Conservation (phyloP, 2,113 vertebrate species). For the Rhinoderma darwinii region DNA sequence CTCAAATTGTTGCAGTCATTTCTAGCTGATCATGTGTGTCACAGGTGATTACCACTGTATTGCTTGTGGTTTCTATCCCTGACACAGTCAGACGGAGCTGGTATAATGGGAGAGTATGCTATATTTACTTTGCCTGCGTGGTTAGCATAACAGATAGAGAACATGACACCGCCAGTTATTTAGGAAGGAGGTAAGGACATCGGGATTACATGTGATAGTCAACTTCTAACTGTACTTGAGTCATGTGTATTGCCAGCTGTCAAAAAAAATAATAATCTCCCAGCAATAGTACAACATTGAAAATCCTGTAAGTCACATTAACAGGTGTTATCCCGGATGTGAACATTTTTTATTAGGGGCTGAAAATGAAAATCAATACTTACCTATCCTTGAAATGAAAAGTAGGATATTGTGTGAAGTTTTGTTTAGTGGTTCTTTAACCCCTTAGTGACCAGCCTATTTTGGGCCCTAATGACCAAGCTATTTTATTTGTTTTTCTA, state of each 20-base stretch:
- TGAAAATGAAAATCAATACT: too few species aligned
- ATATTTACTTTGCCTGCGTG: conserved; percentile 26
- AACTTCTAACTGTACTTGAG: neutral
- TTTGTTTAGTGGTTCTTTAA: too few species aligned
- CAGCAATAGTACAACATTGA: neutral
- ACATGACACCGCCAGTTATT: neutral
- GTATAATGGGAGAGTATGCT: neutral
- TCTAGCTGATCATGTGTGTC: neutral
- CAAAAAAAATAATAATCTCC: neutral
- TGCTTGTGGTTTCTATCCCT: neutral
- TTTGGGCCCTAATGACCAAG: too few species aligned
- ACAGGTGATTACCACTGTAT: neutral
- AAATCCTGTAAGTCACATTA: neutral
- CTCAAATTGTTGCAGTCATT: neutral
- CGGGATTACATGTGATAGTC: neutral
- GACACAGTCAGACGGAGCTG: conserved; percentile 11
- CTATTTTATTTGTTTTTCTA: too few species aligned
- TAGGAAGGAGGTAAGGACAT: neutral
- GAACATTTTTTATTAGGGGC: too few species aligned
- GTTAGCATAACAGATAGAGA: neutral
- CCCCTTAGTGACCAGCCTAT: too few species aligned
- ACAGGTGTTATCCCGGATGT: too few species aligned
- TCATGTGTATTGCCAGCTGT: neutral
- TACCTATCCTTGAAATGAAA: too few species aligned
- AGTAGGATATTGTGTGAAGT: too few species aligned